Evolutionary conservation across 1,140 invertebrate species (phyloP), one percentile per base, ranked within the genome.

Genomic region (Drosophila sturtevanti): DNA sequence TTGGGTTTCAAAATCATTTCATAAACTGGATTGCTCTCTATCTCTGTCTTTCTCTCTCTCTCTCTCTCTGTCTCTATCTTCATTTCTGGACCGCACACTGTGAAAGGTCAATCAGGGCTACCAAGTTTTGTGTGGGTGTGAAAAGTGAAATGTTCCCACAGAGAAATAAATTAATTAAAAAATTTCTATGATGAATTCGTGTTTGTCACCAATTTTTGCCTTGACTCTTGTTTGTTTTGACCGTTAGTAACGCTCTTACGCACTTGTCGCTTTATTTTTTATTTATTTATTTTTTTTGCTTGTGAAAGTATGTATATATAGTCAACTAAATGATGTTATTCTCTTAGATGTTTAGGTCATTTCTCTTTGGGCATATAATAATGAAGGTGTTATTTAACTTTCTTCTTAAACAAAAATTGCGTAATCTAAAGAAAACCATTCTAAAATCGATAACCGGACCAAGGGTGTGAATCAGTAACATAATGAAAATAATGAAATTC

Each of bases 61-160:
- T 31, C 27, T 31, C 27, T 48, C 16, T 48, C 41, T 21, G 21
- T 12, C n/a, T n/a, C n/a, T n/a, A n/a, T n/a, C n/a, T n/a, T n/a
- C n/a, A n/a, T n/a, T n/a, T n/a, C 11, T 16, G 56, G 34, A 44
- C 7, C 27, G 22, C 35, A 35, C 21, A 27, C 37, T 41, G 56
- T 37, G 77, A 81, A 62, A 67, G 62, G 77, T 64, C 67, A 64
- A 48, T 18, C 63, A 64, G 34, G 21, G 11, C 16, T 41, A 51
- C 9, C 48, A 38, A 24, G 14, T 75, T 22, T 44, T 41, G 41
- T 48, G 34, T 35, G 7, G 10, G 34, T 35, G 34, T 38, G 44
- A 64, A 61, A 67, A 67, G 82, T 70, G 82, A 79, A 81, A 87
- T 64, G 79, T 68, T 78, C 78, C 81, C 70, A 81, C 74, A 59